Percentiles rank a stretch among this genome's conserved stretches.
These are phyloP conservation scores for Chouioia cunea DNA, from an alignment of 2,888 invertebrate genomes.

Conservation along the genomic window DNA sequence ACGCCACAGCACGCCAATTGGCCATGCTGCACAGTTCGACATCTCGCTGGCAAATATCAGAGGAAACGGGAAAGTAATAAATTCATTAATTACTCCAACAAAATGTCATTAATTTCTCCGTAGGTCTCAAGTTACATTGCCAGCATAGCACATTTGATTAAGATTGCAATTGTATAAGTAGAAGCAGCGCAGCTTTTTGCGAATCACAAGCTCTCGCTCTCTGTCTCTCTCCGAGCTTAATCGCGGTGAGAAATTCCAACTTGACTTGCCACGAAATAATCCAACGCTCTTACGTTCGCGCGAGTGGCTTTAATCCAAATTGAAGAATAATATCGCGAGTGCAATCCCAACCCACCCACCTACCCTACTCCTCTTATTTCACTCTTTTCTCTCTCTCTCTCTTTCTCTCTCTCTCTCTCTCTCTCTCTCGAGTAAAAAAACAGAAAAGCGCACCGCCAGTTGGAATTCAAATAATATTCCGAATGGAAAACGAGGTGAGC, in stretches of 20 bases:
- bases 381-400: too few species aligned
- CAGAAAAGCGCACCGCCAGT: slow-evolving; percentile 7
- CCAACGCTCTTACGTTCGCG: background rate
- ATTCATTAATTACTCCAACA: slow-evolving; percentile 10
- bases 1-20: too few species aligned
- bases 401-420: too few species aligned
- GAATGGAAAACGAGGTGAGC: slow-evolving; percentile 45
- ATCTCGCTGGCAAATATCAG: background rate
- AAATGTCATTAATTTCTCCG: background rate
- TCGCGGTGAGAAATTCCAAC: slow-evolving; percentile 19
- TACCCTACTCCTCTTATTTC: too few species aligned
- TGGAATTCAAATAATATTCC: slow-evolving; percentile 53
- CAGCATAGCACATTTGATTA: slow-evolving; percentile 36
- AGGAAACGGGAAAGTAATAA: slow-evolving; percentile 9
- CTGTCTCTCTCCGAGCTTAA: slow-evolving; percentile 22
- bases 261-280: background rate
- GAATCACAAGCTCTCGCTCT: slow-evolving; percentile 2
- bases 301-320: slow-evolving; percentile 53
- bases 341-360: too few species aligned
- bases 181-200: slow-evolving; percentile 10
- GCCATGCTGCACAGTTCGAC: too few species aligned
- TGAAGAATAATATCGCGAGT: slow-evolving; percentile 59
- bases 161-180: slow-evolving; percentile 33
- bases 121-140: background rate
- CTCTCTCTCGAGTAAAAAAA: background rate